phyloP scores from a whole-genome alignment of 2,797 vertebrate genomes.

The Neoniphon sammara region DNA sequence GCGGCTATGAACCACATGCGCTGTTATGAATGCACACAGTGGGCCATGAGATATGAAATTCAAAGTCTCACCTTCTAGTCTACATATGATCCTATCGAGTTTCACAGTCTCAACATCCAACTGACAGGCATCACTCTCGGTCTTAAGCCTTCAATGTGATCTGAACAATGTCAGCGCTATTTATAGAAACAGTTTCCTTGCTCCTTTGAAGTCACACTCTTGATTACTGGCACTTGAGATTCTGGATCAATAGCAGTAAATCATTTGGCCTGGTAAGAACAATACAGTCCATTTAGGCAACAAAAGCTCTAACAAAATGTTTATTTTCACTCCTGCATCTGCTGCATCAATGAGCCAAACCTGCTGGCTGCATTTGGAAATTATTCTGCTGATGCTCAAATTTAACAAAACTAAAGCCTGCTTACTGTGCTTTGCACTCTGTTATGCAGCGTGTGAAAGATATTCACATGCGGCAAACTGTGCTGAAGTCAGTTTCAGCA shows the following conservation, averaged over 20 bases:
- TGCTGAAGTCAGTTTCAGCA: no score
- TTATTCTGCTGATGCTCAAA: no score
- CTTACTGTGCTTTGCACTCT: no score
- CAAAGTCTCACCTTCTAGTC: neutral
- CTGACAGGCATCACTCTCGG: slow-evolving; percentile 6
- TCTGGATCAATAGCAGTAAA: neutral
- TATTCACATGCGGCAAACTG: no score
- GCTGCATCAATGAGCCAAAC: neutral
- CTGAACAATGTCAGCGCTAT: slow-evolving; percentile 13
- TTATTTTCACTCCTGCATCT: neutral
- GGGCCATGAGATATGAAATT: slow-evolving; percentile 13
- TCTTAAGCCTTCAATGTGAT: slow-evolving; percentile 8
- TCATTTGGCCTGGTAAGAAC: neutral
- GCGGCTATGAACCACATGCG: neutral
- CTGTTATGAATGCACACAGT: slow-evolving; percentile 5
- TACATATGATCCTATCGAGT: slow-evolving; percentile 8
- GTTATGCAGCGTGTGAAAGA: no score
- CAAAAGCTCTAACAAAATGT: neutral
- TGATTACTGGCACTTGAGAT: neutral
- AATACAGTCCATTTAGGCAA: neutral
- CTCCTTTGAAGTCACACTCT: neutral
- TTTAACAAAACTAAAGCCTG: no score
- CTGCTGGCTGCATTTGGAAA: no score
- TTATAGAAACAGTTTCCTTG: slow-evolving; percentile 1
- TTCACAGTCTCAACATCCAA: neutral